phyloP scores from a whole-genome alignment of 2,113 vertebrate species.

The Brachirus orientalis region DNA sequence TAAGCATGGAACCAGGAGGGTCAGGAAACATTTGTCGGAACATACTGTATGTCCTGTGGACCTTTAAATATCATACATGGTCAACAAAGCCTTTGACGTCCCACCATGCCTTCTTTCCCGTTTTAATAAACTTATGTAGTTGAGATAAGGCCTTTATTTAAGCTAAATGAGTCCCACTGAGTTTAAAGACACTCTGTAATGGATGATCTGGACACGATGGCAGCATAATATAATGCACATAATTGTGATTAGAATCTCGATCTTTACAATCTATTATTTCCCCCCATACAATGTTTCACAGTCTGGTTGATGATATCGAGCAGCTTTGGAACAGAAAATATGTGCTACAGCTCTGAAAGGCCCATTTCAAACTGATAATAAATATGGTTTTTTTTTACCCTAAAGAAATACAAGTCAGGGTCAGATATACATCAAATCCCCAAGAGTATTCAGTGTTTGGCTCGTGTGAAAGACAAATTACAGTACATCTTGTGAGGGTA shows the following conservation, averaged over 20 bases:
- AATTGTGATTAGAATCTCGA: slow-evolving; percentile 22
- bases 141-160: slow-evolving; percentile 6
- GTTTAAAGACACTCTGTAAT: slow-evolving; percentile 11
- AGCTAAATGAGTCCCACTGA: slow-evolving; percentile 13
- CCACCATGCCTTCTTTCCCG: background rate
- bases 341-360: no score
- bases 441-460: background rate
- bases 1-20: no score
- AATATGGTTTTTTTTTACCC: no score
- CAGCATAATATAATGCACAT: slow-evolving; percentile 6
- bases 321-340: no score
- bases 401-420: background rate
- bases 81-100: no score
- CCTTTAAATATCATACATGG: no score
- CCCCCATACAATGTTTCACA: slow-evolving; percentile 2
- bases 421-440: background rate
- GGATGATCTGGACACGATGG: background rate
- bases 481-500: no score
- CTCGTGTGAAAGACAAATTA: no score
- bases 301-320: no score
- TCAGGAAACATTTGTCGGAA: background rate
- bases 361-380: background rate
- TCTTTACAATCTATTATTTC: slow-evolving; percentile 1
- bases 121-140: background rate
- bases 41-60: no score